A percentile compares a stretch with the other conserved stretches of the same genome.
Evolutionary conservation across 2,113 vertebrate genomes (phyloP).

Genomic region (Psilopsiagon aurifrons): DNA sequence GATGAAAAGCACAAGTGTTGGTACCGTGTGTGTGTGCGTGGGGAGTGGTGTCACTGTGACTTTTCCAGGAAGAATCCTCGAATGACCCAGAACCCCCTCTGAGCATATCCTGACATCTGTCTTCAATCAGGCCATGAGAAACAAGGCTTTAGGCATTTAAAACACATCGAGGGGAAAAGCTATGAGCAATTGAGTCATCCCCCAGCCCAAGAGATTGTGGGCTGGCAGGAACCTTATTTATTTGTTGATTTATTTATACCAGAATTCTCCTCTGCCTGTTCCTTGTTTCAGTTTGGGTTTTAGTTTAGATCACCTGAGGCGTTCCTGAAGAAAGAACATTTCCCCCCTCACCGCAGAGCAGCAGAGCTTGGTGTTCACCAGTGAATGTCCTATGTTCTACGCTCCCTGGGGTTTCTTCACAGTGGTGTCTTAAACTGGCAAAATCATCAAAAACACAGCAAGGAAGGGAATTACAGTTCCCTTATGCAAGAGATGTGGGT

Average conservation of each 20-base stretch:
- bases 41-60: not conserved
- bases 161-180: not conserved
- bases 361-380: not conserved
- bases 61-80: conserved; percentile 50
- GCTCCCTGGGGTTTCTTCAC: conserved; percentile 14
- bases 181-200: not conserved
- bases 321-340: not conserved
- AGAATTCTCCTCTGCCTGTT: conserved; percentile 28
- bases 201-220: not conserved
- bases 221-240: conserved; percentile 29
- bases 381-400: conserved; percentile 18
- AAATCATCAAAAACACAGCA: conserved; percentile 63
- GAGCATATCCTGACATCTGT: not conserved
- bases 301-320: conserved; percentile 15
- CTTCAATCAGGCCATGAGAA: conserved; percentile 14
- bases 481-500: not conserved
- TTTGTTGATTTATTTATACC: conserved; percentile 67
- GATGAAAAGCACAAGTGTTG: conserved; percentile 67
- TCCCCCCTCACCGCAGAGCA: not conserved
- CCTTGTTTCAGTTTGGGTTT: conserved; percentile 19
- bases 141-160: not conserved
- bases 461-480: conserved; percentile 7
- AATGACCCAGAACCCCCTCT: conserved; percentile 37
- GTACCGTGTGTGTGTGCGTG: conserved; percentile 24
- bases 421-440: conserved; percentile 41